Evolutionary conservation across 2,113 vertebrate genomes (phyloP).

Genomic region (Corvus cornix): DNA sequence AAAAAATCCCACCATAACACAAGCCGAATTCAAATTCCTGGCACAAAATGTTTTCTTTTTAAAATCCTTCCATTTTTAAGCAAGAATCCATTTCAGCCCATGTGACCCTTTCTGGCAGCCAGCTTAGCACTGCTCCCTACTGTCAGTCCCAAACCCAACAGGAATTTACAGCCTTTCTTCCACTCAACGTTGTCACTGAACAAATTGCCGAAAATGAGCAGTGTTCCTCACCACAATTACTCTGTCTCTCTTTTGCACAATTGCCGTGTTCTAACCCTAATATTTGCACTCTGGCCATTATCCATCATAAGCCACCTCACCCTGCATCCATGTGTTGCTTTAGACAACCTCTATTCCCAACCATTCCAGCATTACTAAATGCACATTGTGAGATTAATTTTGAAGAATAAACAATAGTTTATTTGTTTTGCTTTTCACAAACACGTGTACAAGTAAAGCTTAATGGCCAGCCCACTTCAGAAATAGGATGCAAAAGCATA

Average conservation of each 20-base stretch:
- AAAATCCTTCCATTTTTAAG: conserved; percentile 18
- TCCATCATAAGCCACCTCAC: not conserved
- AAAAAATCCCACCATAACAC: not conserved
- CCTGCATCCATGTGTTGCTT: not conserved
- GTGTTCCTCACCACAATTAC: not conserved
- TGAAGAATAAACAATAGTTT: not conserved
- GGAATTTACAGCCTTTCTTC: conserved; percentile 14
- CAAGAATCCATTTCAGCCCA: not conserved
- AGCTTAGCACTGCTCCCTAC: conserved; percentile 63
- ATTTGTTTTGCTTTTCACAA: not conserved
- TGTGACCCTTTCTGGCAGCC: conserved; percentile 21
- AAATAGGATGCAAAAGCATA: not conserved
- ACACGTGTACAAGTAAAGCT: not conserved
- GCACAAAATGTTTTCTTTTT: not conserved
- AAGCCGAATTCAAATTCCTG: not conserved
- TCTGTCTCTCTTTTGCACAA: not conserved
- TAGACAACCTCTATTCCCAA: not conserved
- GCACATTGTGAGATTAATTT: not conserved
- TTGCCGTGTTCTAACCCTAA: not conserved
- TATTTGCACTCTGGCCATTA: not conserved
- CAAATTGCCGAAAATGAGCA: not conserved
- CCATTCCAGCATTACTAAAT: not conserved
- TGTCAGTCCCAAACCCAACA: conserved; percentile 51
- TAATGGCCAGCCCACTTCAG: not conserved
- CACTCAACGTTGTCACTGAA: not conserved